These are phyloP conservation scores for Anser cygnoides DNA, from an alignment of 2,113 vertebrate genomes.

Conservation along the genomic window DNA sequence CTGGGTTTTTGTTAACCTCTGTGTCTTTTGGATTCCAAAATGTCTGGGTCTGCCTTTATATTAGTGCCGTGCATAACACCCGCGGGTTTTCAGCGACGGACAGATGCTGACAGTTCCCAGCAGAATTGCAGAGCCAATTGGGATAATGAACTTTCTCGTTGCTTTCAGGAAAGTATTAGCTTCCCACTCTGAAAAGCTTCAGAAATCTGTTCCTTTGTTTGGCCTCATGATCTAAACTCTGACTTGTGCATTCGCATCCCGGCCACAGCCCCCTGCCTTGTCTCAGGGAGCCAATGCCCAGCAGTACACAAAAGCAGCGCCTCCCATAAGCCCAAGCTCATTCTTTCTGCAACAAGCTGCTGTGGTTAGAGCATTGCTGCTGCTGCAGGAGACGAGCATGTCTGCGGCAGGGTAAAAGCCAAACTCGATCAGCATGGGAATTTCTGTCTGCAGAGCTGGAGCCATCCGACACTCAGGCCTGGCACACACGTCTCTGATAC, in stretches of 20 bases:
- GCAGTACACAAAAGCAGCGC: neutral
- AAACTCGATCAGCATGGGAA: neutral
- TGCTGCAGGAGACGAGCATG: neutral
- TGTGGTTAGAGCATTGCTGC: neutral
- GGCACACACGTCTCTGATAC: fast-evolving
- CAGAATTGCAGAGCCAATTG: neutral
- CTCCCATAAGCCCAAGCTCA: neutral
- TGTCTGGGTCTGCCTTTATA: neutral
- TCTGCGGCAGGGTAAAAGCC: neutral
- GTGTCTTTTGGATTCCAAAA: constrained; percentile 7
- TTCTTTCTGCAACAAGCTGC: constrained; percentile 11
- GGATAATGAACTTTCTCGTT: constrained; percentile 39
- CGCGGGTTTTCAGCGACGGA: neutral
- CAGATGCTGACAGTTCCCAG: constrained; percentile 12
- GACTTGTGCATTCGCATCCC: neutral
- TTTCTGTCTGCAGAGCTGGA: neutral
- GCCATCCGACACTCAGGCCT: neutral
- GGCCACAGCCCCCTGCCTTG: neutral
- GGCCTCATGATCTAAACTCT: neutral
- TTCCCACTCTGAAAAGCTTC: constrained; percentile 23
- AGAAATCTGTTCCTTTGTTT: constrained; percentile 37
- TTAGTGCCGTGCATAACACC: neutral
- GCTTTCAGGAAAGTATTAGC: constrained; percentile 46
- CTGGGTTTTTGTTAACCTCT: constrained; percentile 46
- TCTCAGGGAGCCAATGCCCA: neutral